Percentiles rank a stretch among this genome's conserved stretches.
Conservation (phyloP, 2,797 vertebrate genomes). For the Otolemur crassicaudatus region DNA sequence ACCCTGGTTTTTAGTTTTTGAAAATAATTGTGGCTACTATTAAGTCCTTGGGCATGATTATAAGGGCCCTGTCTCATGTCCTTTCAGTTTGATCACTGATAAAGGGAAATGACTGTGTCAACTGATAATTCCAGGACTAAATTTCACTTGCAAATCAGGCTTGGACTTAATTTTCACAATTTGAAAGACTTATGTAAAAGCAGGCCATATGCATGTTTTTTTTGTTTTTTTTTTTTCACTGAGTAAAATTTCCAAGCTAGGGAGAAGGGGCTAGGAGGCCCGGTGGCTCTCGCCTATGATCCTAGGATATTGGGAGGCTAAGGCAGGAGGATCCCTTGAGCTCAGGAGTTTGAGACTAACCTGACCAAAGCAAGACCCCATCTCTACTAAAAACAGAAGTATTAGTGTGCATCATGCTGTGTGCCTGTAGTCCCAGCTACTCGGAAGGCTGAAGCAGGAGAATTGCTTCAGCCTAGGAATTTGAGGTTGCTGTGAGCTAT, state of each 20-base stretch:
- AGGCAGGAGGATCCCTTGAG: too few species aligned
- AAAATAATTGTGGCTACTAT: not conserved
- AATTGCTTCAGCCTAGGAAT: too few species aligned
- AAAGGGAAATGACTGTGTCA: not conserved
- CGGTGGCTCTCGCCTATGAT: too few species aligned
- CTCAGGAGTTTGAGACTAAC: too few species aligned
- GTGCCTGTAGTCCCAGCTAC: too few species aligned
- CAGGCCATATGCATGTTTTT: not conserved
- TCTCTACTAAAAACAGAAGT: too few species aligned
- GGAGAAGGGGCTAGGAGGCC: too few species aligned
- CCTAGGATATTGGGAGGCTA: too few species aligned
- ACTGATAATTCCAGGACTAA: not conserved
- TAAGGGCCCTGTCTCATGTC: not conserved
- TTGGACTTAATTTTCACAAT: not conserved
- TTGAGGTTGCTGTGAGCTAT: too few species aligned
- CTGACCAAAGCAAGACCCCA: too few species aligned
- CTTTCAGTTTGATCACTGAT: not conserved
- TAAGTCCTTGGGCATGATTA: not conserved
- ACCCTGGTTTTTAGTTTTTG: not conserved
- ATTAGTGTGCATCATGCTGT: too few species aligned
- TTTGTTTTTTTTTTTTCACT: not conserved
- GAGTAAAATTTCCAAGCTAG: not conserved
- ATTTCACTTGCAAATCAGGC: not conserved
- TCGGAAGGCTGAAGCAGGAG: too few species aligned
- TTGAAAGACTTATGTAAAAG: not conserved